phyloP scores from a whole-genome alignment of 2,113 vertebrate species.

The Glaucidium brasilianum region DNA sequence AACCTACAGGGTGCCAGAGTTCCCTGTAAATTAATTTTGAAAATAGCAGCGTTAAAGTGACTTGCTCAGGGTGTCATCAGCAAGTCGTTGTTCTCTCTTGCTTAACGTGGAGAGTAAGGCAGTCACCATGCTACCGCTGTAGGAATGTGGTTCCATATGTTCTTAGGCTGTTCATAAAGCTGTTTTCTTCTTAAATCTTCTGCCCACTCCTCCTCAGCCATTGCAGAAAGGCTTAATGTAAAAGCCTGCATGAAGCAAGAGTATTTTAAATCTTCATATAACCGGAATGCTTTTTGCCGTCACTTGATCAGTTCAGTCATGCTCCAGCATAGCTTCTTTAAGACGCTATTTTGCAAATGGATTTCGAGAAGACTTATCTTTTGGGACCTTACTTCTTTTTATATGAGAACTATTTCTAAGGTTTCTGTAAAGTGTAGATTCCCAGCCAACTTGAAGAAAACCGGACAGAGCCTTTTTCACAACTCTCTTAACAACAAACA shows the following conservation, averaged over 20 bases:
- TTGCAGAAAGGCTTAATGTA: neutral
- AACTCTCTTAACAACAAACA: neutral
- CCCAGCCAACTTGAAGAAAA: too few species aligned
- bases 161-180: neutral
- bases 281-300: neutral
- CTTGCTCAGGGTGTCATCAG: neutral
- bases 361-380: neutral
- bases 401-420: fast-evolving
- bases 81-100: neutral
- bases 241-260: neutral
- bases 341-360: fast-evolving
- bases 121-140: neutral
- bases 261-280: fast-evolving
- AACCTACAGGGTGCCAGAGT: neutral
- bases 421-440: neutral
- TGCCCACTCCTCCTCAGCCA: conserved; percentile 26
- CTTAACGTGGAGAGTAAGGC: fast-evolving
- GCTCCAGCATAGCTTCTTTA: neutral
- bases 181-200: neutral
- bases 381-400: neutral
- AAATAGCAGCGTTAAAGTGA: neutral
- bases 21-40: neutral
- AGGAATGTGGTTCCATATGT: neutral
- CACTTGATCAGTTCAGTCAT: fast-evolving
- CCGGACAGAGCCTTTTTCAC: neutral